phyloP scores from a whole-genome alignment of 2,113 vertebrate genomes.

The Picathartes gymnocephalus region DNA sequence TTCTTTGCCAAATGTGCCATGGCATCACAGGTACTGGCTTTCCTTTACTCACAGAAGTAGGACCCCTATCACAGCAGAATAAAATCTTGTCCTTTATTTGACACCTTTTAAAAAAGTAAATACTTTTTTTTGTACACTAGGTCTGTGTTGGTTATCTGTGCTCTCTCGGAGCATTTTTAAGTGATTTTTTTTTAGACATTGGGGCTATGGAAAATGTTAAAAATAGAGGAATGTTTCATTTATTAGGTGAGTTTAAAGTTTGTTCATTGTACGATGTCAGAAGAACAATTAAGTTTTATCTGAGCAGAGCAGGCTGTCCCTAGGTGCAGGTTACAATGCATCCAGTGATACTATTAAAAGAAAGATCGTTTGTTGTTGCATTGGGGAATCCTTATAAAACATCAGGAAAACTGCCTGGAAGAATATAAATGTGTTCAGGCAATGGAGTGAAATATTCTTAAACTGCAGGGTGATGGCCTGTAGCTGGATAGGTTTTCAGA shows the following conservation, averaged over 20 bases:
- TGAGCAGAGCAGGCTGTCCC: conserved; percentile 50
- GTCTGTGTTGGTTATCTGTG: background rate
- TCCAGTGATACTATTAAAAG: conserved; percentile 56
- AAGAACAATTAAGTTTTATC: conserved; percentile 69
- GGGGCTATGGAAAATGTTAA: background rate
- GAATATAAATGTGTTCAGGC: conserved; percentile 44
- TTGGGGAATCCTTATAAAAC: conserved; percentile 62
- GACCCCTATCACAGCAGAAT: background rate
- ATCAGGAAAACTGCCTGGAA: conserved; percentile 51
- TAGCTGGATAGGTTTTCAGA: conserved; percentile 10
- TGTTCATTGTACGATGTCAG: conserved; percentile 13
- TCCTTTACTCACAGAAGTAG: background rate
- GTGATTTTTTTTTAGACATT: background rate
- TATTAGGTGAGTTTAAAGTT: conserved; percentile 33
- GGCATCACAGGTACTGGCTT: background rate
- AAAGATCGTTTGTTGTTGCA: conserved; percentile 51
- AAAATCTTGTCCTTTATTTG: background rate
- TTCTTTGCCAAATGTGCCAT: background rate
- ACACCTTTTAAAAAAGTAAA: background rate
- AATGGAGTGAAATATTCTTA: conserved; percentile 38
- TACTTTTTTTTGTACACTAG: background rate
- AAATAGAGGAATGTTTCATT: background rate
- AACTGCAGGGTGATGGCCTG: conserved; percentile 30
- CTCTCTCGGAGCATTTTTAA: background rate
- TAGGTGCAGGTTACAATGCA: conserved; percentile 23